Percentiles rank a stretch among this genome's conserved stretches.
Evolutionary conservation across 2,113 vertebrate genomes (phyloP).

Genomic region (Oceanodroma tethys): DNA sequence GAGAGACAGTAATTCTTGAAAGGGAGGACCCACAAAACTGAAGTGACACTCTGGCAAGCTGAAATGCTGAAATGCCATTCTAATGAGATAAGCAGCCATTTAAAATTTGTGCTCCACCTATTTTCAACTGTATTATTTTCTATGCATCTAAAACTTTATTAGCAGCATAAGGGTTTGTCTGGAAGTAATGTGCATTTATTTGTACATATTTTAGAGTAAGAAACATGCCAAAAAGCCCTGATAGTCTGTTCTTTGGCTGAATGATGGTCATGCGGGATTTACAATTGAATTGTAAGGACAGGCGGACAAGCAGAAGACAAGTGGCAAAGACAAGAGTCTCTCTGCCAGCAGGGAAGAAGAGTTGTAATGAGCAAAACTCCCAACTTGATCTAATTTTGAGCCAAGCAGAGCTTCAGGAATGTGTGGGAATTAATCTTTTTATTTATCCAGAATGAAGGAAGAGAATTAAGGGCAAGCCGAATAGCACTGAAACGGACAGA

Average conservation of each 20-base stretch:
- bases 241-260: slow-evolving; percentile 30
- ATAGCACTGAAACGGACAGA: slow-evolving; percentile 51
- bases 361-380: slow-evolving; percentile 49
- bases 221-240: background rate
- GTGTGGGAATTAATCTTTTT: slow-evolving; percentile 64
- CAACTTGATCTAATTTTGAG: slow-evolving; percentile 60
- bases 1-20: background rate
- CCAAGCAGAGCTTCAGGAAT: slow-evolving; percentile 45
- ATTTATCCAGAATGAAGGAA: slow-evolving; percentile 65
- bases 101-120: background rate
- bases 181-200: background rate
- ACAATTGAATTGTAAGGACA: slow-evolving; percentile 62
- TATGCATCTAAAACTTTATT: slow-evolving; percentile 40
- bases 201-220: slow-evolving; percentile 20
- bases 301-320: slow-evolving; percentile 39
- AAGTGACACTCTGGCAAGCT: background rate
- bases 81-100: slow-evolving; percentile 5
- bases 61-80: background rate
- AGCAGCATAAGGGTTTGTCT: background rate
- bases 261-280: slow-evolving; percentile 23
- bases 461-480: slow-evolving; percentile 54
- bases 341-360: slow-evolving; percentile 40
- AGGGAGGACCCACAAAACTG: background rate
- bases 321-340: slow-evolving; percentile 46
- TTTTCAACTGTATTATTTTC: slow-evolving; percentile 18